A percentile compares a stretch with the other conserved stretches of the same genome.
Conservation (phyloP, 2,797 vertebrate genomes). For the Rhinophrynus dorsalis region DNA sequence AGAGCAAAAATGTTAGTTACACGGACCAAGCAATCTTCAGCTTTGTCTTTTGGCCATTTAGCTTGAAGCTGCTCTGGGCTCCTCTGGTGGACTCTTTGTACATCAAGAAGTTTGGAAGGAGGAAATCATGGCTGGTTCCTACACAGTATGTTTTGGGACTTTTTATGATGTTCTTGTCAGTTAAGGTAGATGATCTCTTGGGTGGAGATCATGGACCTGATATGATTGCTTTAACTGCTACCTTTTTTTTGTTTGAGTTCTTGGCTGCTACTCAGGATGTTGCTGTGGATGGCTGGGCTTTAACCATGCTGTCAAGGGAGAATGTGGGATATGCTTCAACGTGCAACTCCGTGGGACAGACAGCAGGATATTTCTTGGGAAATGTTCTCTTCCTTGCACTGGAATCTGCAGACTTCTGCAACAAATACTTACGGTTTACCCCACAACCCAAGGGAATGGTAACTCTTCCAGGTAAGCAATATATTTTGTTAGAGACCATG, state of each 20-base stretch:
- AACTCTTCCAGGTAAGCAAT: conserved; percentile 81
- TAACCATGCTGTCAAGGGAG: conserved; percentile 94
- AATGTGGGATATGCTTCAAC: conserved; percentile 98
- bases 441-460: conserved; percentile 86
- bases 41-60: conserved; percentile 98
- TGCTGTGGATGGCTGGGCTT: conserved; percentile 96
- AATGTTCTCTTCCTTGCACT: conserved; percentile 95
- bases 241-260: conserved; percentile 95
- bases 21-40: conserved; percentile 96
- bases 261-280: conserved; percentile 97
- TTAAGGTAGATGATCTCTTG: conserved; percentile 79
- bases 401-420: conserved; percentile 94
- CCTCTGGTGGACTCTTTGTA: conserved; percentile 94
- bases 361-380: conserved; percentile 94
- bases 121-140: conserved; percentile 97
- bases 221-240: conserved; percentile 79
- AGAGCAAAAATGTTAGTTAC: conserved; percentile 91
- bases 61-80: conserved; percentile 94
- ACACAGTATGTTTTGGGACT: conserved; percentile 91
- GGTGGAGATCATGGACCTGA: conserved; percentile 75
- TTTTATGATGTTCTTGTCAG: conserved; percentile 92
- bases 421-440: conserved; percentile 88
- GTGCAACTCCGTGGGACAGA: conserved; percentile 97
- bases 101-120: conserved; percentile 84
- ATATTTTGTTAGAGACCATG: no score